Conservation (phyloP, 2,113 vertebrate species). For the Sardina pilchardus region DNA sequence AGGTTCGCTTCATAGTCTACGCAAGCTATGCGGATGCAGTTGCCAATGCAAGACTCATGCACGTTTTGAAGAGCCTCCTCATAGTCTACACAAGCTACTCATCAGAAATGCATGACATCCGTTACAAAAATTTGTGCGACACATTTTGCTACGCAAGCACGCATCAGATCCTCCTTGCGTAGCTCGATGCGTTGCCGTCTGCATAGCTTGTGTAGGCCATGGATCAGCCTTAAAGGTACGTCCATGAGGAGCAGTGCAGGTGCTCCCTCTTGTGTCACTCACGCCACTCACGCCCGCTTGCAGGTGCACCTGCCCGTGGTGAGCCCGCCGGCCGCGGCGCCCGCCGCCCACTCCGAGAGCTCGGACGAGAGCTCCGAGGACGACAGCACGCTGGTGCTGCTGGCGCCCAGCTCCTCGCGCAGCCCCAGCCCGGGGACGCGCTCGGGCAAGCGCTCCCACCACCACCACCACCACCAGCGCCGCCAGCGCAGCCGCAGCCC, state of each 20-base stretch:
- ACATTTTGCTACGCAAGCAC: too few species aligned
- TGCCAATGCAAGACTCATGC: too few species aligned
- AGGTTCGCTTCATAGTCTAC: too few species aligned
- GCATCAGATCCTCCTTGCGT: too few species aligned
- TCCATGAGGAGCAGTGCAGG: neutral
- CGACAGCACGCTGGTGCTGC: slow-evolving; percentile 90
- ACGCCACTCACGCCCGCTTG: neutral
- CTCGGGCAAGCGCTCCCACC: slow-evolving; percentile 70
- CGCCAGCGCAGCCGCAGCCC: slow-evolving; percentile 80
- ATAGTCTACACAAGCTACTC: too few species aligned
- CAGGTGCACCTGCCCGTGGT: slow-evolving; percentile 87
- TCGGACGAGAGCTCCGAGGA: slow-evolving; percentile 87
- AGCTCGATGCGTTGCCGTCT: too few species aligned
- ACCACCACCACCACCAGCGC: slow-evolving; percentile 69
- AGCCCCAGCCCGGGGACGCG: slow-evolving; percentile 91
- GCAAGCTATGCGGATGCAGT: too few species aligned
- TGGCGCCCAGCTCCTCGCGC: slow-evolving; percentile 87
- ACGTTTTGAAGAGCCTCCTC: too few species aligned
- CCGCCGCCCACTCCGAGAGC: slow-evolving; percentile 74
- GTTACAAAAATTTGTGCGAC: too few species aligned
- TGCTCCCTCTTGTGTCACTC: neutral
- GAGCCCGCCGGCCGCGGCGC: slow-evolving; percentile 70
- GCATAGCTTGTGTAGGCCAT: too few species aligned
- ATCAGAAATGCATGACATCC: too few species aligned
- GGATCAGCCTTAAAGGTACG: neutral